phyloP scores from a whole-genome alignment of 2,797 vertebrate species.

The Hapalemur alaotrensis region DNA sequence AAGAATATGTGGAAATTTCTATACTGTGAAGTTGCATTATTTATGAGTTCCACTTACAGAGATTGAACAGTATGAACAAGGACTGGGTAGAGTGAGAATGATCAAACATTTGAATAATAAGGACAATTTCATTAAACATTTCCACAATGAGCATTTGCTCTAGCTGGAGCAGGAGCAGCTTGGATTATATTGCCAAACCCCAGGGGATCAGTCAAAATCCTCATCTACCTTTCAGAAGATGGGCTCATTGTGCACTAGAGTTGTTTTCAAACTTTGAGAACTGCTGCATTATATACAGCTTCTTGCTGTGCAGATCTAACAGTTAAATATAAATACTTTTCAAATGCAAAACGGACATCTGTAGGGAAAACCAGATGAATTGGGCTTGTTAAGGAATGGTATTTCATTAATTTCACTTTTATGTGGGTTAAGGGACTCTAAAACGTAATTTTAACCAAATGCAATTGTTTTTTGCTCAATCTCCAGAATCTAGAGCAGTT shows the following conservation, averaged over 20 bases:
- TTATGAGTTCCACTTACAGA: conserved; percentile 10
- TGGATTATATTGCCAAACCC: neutral
- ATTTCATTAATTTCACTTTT: conserved; percentile 29
- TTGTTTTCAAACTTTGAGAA: neutral
- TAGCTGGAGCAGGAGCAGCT: neutral
- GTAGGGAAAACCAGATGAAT: neutral
- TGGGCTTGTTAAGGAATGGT: neutral
- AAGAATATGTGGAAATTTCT: conserved; percentile 1
- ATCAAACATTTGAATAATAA: conserved; percentile 39
- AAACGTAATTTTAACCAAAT: neutral
- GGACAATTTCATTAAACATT: neutral
- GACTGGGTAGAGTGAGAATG: neutral
- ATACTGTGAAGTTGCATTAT: neutral
- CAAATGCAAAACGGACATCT: neutral
- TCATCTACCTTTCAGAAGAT: neutral
- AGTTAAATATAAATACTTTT: conserved; percentile 9
- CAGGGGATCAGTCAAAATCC: neutral
- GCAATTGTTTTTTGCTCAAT: neutral
- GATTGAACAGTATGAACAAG: neutral
- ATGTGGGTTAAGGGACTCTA: neutral
- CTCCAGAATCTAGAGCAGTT: neutral
- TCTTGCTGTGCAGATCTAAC: neutral
- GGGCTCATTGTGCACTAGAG: neutral
- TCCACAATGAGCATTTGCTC: neutral
- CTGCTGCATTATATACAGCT: neutral